A percentile compares a stretch with the other conserved stretches of the same genome.
Evolutionary conservation across 2,888 invertebrate species (phyloP).

Genomic region (Phortica magna): DNA sequence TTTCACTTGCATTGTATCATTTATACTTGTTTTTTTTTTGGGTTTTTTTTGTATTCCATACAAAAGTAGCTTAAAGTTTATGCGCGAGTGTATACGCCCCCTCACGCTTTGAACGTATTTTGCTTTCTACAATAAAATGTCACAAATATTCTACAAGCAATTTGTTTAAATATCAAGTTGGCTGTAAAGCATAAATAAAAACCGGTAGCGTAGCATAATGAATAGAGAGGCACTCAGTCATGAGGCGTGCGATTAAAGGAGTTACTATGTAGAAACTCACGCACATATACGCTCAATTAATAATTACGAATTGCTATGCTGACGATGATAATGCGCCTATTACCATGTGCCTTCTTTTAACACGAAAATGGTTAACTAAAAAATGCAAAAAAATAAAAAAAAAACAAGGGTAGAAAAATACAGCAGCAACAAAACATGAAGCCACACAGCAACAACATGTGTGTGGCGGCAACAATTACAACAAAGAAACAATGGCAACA

Average conservation of each 20-base stretch:
- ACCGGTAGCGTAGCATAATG: conserved; percentile 41
- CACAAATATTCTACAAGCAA: conserved; percentile 73
- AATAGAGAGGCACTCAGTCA: conserved; percentile 72
- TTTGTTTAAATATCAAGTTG: conserved; percentile 66
- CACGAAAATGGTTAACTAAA: conserved; percentile 73
- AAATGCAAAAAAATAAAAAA: conserved; percentile 57
- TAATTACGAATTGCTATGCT: conserved; percentile 58
- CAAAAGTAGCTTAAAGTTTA: background rate
- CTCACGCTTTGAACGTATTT: background rate
- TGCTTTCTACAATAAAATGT: conserved; percentile 59
- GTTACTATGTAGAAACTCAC: background rate
- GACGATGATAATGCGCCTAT: conserved; percentile 62
- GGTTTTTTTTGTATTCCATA: background rate
- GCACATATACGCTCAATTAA: conserved; percentile 54
- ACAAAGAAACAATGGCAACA: conserved; percentile 49
- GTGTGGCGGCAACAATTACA: conserved; percentile 57
- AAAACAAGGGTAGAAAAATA: background rate
- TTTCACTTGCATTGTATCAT: conserved; percentile 54
- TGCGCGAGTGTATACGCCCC: background rate
- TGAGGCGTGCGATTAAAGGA: conserved; percentile 52
- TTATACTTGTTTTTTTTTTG: background rate
- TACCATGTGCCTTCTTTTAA: conserved; percentile 72
- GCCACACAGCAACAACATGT: conserved; percentile 17
- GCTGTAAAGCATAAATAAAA: too few species aligned
- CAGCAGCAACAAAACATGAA: background rate